Percentiles rank a stretch among this genome's conserved stretches.
Conservation (phyloP, 2,888 invertebrate species). For the Brachynemurus nebulosus region DNA sequence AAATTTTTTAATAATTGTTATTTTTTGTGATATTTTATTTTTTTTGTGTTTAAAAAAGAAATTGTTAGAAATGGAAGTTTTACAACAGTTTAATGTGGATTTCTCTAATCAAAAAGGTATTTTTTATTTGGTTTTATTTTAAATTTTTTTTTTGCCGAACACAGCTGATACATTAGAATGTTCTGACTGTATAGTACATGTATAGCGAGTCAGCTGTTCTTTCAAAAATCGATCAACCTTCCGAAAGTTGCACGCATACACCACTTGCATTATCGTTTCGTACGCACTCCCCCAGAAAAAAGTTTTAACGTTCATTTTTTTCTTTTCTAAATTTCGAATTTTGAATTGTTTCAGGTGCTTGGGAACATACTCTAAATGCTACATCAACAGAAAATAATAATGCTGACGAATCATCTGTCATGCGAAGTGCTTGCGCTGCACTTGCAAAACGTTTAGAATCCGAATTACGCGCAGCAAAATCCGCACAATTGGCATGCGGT, state of each 20-base stretch:
- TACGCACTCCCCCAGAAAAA: not conserved
- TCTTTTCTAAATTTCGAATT: too few species aligned
- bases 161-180: not conserved
- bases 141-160: not conserved
- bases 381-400: slow-evolving; percentile 11
- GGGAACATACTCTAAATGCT: slow-evolving; percentile 6
- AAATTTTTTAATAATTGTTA: not conserved
- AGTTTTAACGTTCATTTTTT: not conserved
- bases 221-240: too few species aligned
- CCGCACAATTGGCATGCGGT: slow-evolving; percentile 65
- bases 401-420: slow-evolving; percentile 31
- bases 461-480: slow-evolving; percentile 67
- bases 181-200: not conserved
- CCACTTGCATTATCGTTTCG: too few species aligned
- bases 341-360: slow-evolving; percentile 4
- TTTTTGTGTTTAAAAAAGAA: slow-evolving; percentile 2
- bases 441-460: slow-evolving; percentile 63
- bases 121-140: slow-evolving; percentile 22
- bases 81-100: slow-evolving; percentile 63
- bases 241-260: too few species aligned
- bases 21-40: slow-evolving; percentile 3
- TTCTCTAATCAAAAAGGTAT: slow-evolving; percentile 64
- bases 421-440: slow-evolving; percentile 42
- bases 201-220: too few species aligned
- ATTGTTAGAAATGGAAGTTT: slow-evolving; percentile 54